Evolutionary conservation across 1,140 invertebrate species (phyloP), one percentile per base, ranked within the genome.

Genomic region (Muscidifurax raptorellus): DNA sequence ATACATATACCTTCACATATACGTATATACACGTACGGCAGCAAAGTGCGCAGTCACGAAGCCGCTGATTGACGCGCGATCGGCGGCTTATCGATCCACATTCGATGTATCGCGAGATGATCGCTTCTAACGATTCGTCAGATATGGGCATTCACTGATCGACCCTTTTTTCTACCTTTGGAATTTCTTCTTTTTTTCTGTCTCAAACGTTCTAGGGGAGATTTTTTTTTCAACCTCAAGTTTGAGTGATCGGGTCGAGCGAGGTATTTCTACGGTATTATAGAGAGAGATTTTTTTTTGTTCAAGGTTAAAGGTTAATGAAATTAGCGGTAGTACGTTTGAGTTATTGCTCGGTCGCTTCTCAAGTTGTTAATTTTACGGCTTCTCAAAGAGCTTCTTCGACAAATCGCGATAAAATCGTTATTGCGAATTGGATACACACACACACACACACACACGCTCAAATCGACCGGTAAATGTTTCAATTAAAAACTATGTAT

Each of bases 41-140:
- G 32, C 36, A 80, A 80, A 71, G 79, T 69, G 78, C 78, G 22
- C 64, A 80, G 78, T 80, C 78, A 80, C 78, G 78, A 67, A 32
- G 25, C 22, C 28, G 15, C 27, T 78, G 76, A 78, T 78, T 78
- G 76, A 78, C 76, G 74, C 40, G 74, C 44, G 71, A 30, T 74
- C 71, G 71, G 28, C 71, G 71, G 28, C 2, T 40, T 30, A 36
- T n/a, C 71, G 71, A 74, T 74, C 40, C 52, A 59, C 52, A 59
- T 59, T 59, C 52, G 52, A 59, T 40, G 30, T 74, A 69, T 69
- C 66, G 66, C 52, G 10, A 69, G 66, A 69, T 30, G 66, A 69
- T 69, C 66, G 32, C 13, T 74, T 40, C 71, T 74, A 59, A 59
- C 22, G 52, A 59, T 59, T 59, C 52, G 52, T 59, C 22, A 59